Percentiles rank a stretch among this genome's conserved stretches.
These are phyloP conservation scores for Thamnophis sirtalis DNA, from an alignment of 2,113 vertebrate genomes.

Conservation along the genomic window DNA sequence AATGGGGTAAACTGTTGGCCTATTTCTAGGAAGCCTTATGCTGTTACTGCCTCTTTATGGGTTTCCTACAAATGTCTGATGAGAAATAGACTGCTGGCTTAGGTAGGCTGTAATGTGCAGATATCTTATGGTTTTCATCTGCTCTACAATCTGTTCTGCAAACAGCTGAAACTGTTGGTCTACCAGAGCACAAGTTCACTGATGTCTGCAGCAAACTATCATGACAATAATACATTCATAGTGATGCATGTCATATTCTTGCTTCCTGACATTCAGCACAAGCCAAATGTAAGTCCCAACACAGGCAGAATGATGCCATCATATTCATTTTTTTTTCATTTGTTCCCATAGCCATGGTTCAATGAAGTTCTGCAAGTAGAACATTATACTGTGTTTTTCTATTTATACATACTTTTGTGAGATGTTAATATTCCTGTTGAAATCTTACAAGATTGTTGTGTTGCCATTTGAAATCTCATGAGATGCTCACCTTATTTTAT, in stretches of 20 bases:
- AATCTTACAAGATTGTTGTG: background rate
- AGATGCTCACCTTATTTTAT: background rate
- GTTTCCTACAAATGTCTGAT: background rate
- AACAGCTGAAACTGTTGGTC: background rate
- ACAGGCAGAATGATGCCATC: background rate
- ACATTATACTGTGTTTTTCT: background rate
- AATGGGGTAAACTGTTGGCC: background rate
- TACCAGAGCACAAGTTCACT: background rate
- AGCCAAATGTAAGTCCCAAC: background rate
- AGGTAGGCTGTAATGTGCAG: background rate
- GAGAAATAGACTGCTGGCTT: background rate
- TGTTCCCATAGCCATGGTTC: background rate
- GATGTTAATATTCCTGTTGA: background rate
- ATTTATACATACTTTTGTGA: background rate
- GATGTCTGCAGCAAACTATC: background rate
- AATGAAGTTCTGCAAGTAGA: background rate
- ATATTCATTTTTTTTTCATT: background rate
- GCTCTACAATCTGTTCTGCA: background rate
- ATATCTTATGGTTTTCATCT: background rate
- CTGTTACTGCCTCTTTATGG: background rate
- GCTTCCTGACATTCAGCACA: background rate
- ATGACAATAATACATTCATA: background rate
- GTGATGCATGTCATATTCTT: background rate
- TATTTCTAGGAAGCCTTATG: background rate
- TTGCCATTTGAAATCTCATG: background rate